Evolutionary conservation across 92 coral and sea anemone genomes (phyloP).

Genomic region (Isaurus tuberculatus): DNA sequence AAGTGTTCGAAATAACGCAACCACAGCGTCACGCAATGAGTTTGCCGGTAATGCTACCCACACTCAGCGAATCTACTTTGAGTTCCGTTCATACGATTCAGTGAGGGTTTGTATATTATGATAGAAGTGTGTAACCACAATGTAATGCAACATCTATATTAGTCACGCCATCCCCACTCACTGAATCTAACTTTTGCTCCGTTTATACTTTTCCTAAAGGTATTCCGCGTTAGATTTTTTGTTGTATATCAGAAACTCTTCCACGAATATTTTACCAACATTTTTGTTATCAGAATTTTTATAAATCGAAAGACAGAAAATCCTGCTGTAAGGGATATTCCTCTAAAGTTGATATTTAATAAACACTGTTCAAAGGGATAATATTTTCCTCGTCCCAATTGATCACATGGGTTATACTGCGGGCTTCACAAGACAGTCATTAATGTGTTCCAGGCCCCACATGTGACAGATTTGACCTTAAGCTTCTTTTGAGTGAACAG

Average conservation of each 20-base stretch:
- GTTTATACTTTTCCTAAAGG: too few relatives aligned
- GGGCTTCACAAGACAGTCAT: slow-evolving; percentile 26
- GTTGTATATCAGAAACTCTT: background rate
- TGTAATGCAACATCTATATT: too few relatives aligned
- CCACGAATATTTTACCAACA: too few relatives aligned
- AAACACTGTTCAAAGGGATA: slow-evolving; percentile 45
- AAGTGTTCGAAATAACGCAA: slow-evolving; percentile 44
- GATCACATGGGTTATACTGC: background rate
- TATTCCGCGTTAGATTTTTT: too few relatives aligned
- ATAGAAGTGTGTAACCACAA: background rate
- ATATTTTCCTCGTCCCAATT: slow-evolving; percentile 6
- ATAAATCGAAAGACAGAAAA: too few relatives aligned
- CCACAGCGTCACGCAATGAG: slow-evolving; percentile 28
- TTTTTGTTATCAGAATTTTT: background rate
- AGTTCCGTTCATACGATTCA: slow-evolving; percentile 9
- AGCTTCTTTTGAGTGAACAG: slow-evolving; percentile 32
- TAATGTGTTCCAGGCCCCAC: slow-evolving; percentile 45
- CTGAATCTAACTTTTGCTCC: too few relatives aligned
- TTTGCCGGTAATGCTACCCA: slow-evolving; percentile 31
- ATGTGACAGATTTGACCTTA: slow-evolving; percentile 17
- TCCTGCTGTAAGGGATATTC: background rate
- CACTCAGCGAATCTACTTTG: slow-evolving; percentile 10
- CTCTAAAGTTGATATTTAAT: background rate
- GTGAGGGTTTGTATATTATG: background rate
- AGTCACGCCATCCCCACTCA: too few relatives aligned